Evolutionary conservation across 2,797 vertebrate species (phyloP), one percentile per base, ranked within the genome.

Genomic region (Cossypha niveicapilla): DNA sequence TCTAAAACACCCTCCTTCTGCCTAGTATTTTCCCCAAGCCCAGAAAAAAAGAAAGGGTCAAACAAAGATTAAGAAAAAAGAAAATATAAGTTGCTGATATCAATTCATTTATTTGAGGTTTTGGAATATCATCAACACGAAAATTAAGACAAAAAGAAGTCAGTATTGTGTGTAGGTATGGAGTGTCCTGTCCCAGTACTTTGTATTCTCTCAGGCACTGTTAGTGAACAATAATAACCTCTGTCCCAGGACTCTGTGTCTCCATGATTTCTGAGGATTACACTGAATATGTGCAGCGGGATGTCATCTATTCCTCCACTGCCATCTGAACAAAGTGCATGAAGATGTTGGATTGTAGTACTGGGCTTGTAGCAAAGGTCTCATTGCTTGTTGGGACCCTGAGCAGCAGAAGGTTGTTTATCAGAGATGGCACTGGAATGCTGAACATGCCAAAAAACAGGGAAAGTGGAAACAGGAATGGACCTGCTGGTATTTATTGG

Each of bases 311-410:
- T 70, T 74, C 84, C 41, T 61, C 18, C 62, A 23, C 53, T 54
- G 4, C 25, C 27, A 17, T 56, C n/a, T 44, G 23, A 57, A 63
- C 3, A 76, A 91, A 87, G 30, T 3, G 18, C 0, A 3, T 28
- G 11, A 83, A 61, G 45, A 50, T 42, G 8, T 10, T 75, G 41
- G 67, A 66, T 34, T 24, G 19, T 28, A 41, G 14, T 39, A n/a
- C 17, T 34, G 9, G 84, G 8, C 25, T 86, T 62, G 19, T 27
- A 60, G 50, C 53, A 66, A 21, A 63, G 37, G 35, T 67, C 25
- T 53, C 27, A 18, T 12, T 71, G 27, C 44, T 86, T 32, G 11
- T 28, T 0, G 0, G 37, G 65, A 25, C 16, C 48, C 21, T 3
- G 9, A 58, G 22, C 25, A 35, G 11, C 53, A 86, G 45, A 65